Evolutionary conservation across 2,797 vertebrate species (phyloP).

Genomic region (Epinephelus coioides): DNA sequence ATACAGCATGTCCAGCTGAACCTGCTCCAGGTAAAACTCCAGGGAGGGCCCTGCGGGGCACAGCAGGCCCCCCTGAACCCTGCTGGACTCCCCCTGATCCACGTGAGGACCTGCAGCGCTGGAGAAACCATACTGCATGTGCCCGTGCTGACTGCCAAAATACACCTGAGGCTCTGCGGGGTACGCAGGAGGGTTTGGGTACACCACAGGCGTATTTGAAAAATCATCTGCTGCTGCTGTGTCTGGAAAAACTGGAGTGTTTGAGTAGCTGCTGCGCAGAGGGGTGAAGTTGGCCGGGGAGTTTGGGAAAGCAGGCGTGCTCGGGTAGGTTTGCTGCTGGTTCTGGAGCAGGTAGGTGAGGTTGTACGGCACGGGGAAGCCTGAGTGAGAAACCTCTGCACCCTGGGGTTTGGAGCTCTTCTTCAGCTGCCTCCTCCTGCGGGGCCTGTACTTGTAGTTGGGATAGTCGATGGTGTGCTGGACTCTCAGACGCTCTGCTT

Average conservation of each 20-base stretch:
- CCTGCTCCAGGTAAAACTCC: slow-evolving; percentile 86
- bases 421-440: slow-evolving; percentile 94
- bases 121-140: slow-evolving; percentile 72
- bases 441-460: slow-evolving; percentile 96
- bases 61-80: slow-evolving; percentile 73
- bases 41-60: slow-evolving; percentile 75
- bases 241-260: slow-evolving; percentile 29
- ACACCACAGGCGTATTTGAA: slow-evolving; percentile 41
- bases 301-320: slow-evolving; percentile 39
- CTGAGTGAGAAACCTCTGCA: slow-evolving; percentile 60
- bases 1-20: slow-evolving; percentile 89
- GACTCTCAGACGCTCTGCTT: slow-evolving; percentile 94
- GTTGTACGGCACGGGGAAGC: slow-evolving; percentile 80
- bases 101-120: slow-evolving; percentile 47
- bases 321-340: slow-evolving; percentile 77
- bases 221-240: slow-evolving; percentile 25
- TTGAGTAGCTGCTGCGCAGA: slow-evolving; percentile 44
- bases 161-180: slow-evolving; percentile 80
- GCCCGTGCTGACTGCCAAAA: slow-evolving; percentile 80
- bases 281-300: slow-evolving; percentile 21
- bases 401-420: slow-evolving; percentile 80
- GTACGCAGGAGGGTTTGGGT: slow-evolving; percentile 76
- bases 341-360: slow-evolving; percentile 86
- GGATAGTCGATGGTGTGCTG: slow-evolving; percentile 98
- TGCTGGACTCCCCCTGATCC: slow-evolving; percentile 69